Conservation (phyloP, 2,797 vertebrate genomes). For the Pogonophryne albipinna region DNA sequence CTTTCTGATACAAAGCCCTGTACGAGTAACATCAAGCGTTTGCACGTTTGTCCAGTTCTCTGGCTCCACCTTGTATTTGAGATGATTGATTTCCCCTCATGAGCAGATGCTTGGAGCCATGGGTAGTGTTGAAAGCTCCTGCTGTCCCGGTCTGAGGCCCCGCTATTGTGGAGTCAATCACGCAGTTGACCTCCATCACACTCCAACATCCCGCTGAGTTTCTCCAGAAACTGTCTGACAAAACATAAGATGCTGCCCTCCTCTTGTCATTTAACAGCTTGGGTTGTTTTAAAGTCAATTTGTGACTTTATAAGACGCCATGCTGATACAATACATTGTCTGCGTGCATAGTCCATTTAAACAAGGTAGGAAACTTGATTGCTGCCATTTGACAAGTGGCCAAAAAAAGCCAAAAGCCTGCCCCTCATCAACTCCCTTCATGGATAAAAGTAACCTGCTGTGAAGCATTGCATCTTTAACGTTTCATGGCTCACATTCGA, state of each 20-base stretch:
- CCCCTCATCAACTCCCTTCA: background rate
- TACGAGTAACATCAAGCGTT: slow-evolving; percentile 7
- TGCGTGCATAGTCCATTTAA: background rate
- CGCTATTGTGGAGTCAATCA: slow-evolving; percentile 67
- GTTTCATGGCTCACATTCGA: background rate
- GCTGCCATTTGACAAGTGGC: background rate
- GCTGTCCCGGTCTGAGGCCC: slow-evolving; percentile 57
- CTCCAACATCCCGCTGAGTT: slow-evolving; percentile 44
- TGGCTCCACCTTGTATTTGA: slow-evolving; percentile 45
- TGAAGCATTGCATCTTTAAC: background rate
- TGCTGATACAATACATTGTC: slow-evolving; percentile 1
- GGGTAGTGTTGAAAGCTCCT: slow-evolving; percentile 59
- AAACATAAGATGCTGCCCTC: slow-evolving; percentile 33
- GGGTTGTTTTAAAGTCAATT: slow-evolving; percentile 39
- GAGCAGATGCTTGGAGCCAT: slow-evolving; percentile 70
- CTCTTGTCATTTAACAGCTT: slow-evolving; percentile 22
- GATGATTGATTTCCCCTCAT: slow-evolving; percentile 66
- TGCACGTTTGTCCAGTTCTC: slow-evolving; percentile 38
- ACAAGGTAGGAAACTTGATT: slow-evolving; percentile 3
- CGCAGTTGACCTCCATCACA: slow-evolving; percentile 68
- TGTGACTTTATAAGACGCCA: slow-evolving; percentile 8
- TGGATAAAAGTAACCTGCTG: background rate
- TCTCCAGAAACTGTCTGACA: slow-evolving; percentile 40
- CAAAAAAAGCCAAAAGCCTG: slow-evolving; percentile 1
- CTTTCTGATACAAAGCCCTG: slow-evolving; percentile 15